Base-by-base conservation (phyloP, 2,113 vertebrate species). In the Oncorhynchus clarkii region DNA sequence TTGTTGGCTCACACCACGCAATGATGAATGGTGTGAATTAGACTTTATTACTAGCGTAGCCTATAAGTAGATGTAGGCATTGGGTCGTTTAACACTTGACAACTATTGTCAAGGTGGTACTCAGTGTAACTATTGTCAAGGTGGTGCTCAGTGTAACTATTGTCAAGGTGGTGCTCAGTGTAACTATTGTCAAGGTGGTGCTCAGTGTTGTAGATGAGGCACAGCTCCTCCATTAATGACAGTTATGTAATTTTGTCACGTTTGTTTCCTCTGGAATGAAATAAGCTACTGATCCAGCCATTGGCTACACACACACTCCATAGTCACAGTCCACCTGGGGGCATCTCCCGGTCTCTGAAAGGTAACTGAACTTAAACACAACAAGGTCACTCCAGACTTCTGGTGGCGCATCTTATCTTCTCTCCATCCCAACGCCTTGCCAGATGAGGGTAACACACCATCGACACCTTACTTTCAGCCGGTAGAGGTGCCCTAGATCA, bases 61-160 rank as follows among this genome's bases (percentile, higher is more conserved):
- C 12, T 20, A 7, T 49, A 7, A 59, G 16, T 5, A 62, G 18
- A 9, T 31, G 6, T 45, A 22, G 59, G n/a, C 59, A 22, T 62
- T 62, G 59, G n/a, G 59, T 22, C 3, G n/a, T 62, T 62, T 62
- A 9, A 62, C 59, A 22, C 8, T 62, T 62, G 20, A 62, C 59
- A 54, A 90, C 87, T 87, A 62, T 62, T 62, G 59, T 60, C 12
- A 51, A 51, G 49, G 49, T 51, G 74, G 76, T 84, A 81, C 22
- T 76, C n/a, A 73, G 78, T 76, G 76, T 78, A 54, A 89, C 87
- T 86, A 22, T 60, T 60, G 57, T 60, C 3, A 51, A 16, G 49
- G 49, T 16, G 74, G 76, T 84, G 81, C 27, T 76, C n/a, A 73
- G 78, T 74, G 78, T 78, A 54, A 89, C 87, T 87, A 60, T 60